These are phyloP conservation scores for Lophius americanus DNA, from an alignment of 2,797 vertebrate genomes.

Conservation along the genomic window DNA sequence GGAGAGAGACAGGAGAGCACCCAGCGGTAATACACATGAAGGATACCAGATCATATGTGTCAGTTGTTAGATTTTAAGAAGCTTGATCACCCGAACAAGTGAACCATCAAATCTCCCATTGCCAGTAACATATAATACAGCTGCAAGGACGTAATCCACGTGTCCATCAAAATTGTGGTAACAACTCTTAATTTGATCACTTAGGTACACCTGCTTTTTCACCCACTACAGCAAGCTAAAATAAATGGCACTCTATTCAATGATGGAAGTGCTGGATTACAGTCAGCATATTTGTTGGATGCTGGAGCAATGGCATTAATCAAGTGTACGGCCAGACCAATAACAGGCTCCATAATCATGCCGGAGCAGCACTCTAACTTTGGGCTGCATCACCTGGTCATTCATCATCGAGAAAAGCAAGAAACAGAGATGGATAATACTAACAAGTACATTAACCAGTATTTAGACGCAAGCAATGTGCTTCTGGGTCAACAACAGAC, in stretches of 20 bases:
- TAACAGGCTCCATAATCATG: conserved; percentile 80
- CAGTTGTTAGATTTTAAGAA: too few relatives aligned
- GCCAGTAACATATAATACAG: too few relatives aligned
- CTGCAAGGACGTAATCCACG: too few relatives aligned
- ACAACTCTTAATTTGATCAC: conserved; percentile 51
- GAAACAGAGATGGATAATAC: conserved; percentile 76
- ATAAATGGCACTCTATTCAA: conserved; percentile 64
- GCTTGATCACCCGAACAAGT: too few relatives aligned
- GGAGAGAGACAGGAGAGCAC: too few relatives aligned
- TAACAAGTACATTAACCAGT: conserved; percentile 82
- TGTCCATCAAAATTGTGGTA: too few relatives aligned
- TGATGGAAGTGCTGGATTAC: conserved; percentile 73
- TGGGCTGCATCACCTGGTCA: conserved; percentile 63
- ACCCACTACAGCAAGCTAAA: conserved; percentile 35
- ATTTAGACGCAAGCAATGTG: conserved; percentile 73
- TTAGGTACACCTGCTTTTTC: conserved; percentile 37
- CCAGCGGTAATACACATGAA: too few relatives aligned
- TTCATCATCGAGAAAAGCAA: conserved; percentile 79
- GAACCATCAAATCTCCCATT: too few relatives aligned
- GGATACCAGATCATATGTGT: too few relatives aligned
- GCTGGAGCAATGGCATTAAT: conserved; percentile 79
- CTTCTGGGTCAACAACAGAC: conserved; percentile 59
- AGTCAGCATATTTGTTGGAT: conserved; percentile 79
- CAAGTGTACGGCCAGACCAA: conserved; percentile 80
- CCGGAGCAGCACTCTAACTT: conserved; percentile 75